Evolutionary conservation across 2,888 invertebrate species (phyloP).

Genomic region (Augiades crinisus): DNA sequence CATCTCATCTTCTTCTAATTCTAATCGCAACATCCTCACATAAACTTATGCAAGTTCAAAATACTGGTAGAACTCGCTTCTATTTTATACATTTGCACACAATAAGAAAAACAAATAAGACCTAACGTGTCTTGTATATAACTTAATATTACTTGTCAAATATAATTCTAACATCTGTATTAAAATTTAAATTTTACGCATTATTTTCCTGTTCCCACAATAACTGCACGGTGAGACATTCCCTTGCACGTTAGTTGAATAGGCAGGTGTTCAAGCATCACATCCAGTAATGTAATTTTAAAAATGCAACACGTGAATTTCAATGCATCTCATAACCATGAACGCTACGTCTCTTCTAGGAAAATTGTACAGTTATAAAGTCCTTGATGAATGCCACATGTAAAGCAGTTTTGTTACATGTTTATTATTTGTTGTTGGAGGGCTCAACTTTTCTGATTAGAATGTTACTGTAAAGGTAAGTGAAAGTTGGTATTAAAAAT

Average conservation of each 20-base stretch:
- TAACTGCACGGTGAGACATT: conserved; percentile 13
- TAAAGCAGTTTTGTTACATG: conserved; percentile 8
- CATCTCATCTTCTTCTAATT: no score
- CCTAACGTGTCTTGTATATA: no score
- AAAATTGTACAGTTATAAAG: conserved; percentile 25
- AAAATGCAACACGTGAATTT: conserved; percentile 21
- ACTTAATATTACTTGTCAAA: no score
- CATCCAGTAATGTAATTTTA: conserved; percentile 20
- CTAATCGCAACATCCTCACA: no score
- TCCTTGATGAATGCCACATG: conserved; percentile 25
- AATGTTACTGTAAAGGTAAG: not conserved
- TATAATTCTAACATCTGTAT: no score
- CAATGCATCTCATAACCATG: conserved; percentile 22
- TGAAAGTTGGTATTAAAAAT: not conserved
- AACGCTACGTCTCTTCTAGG: conserved; percentile 18
- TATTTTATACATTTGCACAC: no score
- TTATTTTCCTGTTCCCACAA: conserved; percentile 18
- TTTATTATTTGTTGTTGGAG: conserved; percentile 16
- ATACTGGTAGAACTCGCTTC: no score
- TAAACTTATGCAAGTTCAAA: no score
- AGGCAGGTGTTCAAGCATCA: conserved; percentile 20
- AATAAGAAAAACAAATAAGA: no score
- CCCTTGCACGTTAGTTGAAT: conserved; percentile 13
- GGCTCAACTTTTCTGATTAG: not conserved
- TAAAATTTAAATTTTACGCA: conserved; percentile 7